Conservation (phyloP, 2,113 vertebrate genomes). For the Oxyura jamaicensis region DNA sequence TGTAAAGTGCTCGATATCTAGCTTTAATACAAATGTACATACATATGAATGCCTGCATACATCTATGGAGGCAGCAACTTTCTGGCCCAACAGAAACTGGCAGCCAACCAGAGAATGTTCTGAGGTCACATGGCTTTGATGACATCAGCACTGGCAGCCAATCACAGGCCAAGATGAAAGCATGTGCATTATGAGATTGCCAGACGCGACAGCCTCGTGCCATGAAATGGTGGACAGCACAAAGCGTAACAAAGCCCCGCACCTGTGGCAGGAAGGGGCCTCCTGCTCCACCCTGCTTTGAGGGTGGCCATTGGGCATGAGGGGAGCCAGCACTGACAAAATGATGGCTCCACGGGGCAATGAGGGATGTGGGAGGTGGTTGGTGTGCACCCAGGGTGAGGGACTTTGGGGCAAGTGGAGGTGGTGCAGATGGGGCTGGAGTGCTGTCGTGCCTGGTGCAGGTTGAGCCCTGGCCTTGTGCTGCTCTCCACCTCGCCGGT, state of each 20-base stretch:
- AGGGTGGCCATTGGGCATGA: too few relatives aligned
- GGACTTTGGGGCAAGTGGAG: too few relatives aligned
- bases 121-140: background rate
- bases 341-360: too few relatives aligned
- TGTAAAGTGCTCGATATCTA: background rate
- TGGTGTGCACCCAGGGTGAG: too few relatives aligned
- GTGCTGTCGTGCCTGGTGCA: too few relatives aligned
- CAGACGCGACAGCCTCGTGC: background rate
- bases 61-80: background rate
- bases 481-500: too few relatives aligned
- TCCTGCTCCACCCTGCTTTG: background rate
- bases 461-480: too few relatives aligned
- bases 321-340: too few relatives aligned
- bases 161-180: background rate
- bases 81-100: background rate
- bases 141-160: background rate
- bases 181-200: accelerated
- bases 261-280: accelerated
- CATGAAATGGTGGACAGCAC: background rate
- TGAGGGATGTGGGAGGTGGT: too few relatives aligned
- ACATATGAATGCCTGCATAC: background rate
- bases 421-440: too few relatives aligned
- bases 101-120: background rate
- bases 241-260: background rate
- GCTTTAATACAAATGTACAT: background rate